Conservation (phyloP, 1,140 invertebrate genomes). For the Musca vetustissima region DNA sequence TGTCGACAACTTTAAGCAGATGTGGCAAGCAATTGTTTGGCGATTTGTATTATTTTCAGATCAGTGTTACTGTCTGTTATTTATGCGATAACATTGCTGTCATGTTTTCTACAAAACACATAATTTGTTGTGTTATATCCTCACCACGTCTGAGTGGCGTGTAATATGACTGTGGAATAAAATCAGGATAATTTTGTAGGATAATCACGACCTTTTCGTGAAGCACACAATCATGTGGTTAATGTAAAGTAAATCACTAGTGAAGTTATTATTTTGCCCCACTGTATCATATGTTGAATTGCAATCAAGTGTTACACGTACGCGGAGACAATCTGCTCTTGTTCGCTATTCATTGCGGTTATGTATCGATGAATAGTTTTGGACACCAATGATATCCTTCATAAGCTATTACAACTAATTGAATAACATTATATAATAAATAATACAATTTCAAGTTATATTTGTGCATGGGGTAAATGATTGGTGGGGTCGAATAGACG, state of each 20-base stretch:
- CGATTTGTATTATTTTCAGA: slow-evolving; percentile 14
- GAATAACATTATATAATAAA: slow-evolving; percentile 20
- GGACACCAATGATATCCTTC: slow-evolving; percentile 17
- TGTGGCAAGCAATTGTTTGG: slow-evolving; percentile 19
- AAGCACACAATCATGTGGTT: too few species aligned
- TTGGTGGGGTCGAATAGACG: too few species aligned
- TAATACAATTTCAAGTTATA: neutral
- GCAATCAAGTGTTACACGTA: too few species aligned
- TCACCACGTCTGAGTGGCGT: too few species aligned
- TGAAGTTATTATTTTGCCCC: too few species aligned
- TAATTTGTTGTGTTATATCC: slow-evolving; percentile 11
- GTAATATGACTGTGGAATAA: too few species aligned
- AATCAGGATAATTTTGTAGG: too few species aligned
- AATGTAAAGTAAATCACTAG: too few species aligned
- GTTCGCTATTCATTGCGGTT: neutral
- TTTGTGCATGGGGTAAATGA: too few species aligned
- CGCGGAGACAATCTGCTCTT: neutral
- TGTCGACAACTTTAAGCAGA: slow-evolving; percentile 10
- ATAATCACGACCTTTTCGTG: too few species aligned
- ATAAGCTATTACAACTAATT: slow-evolving; percentile 22
- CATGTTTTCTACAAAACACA: slow-evolving; percentile 15
- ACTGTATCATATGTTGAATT: too few species aligned
- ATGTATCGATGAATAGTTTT: slow-evolving; percentile 20
- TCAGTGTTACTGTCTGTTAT: slow-evolving; percentile 16
- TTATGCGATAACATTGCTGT: slow-evolving; percentile 11